Evolutionary conservation across 2,797 vertebrate species (phyloP), one percentile per base, ranked within the genome.

Genomic region (Xenopus petersii): DNA sequence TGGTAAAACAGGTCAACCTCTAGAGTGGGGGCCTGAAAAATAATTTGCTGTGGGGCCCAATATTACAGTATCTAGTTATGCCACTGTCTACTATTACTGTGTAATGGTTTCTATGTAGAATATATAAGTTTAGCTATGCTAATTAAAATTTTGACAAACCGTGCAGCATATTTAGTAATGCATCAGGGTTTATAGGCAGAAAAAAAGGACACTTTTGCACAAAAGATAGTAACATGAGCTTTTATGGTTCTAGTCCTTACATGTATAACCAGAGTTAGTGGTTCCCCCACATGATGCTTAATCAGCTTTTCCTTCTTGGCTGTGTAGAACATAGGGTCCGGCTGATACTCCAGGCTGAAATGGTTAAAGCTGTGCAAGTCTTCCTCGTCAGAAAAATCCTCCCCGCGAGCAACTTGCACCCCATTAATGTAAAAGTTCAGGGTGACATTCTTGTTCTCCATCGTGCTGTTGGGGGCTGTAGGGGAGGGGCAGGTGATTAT

Each of bases 251-350:
- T 58, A n/a, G 8, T 16, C 55, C 94, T 94, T 86, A 99, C 97
- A 0, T 95, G 97, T 86, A 99, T 98, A 83, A 98, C 94, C 10
- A 99, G 93, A 0, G 94, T 98, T 55, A 99, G 91, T 0, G 95
- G 94, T 83, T 97, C 97, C 77, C 97, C 97, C 0, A 95, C 93
- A 81, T 99, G 97, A 85, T 98, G 97, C 81, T 96, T 98, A 83
- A 99, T 98, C 89, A 95, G 91, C 82, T 95, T 97, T 84, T 99
- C 96, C 82, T 97, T 95, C 87, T 90, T 97, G 82, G 94, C 94
- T 0, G 95, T 98, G 87, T 93, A 98, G 87, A 99, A 99, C 89
- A 98, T 95, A 0, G 97, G 97, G 81, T 42, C 36, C 5, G 36
- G 36, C 36, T 42, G 89, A 70, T 99, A 99, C 51, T 97, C 95